Percentiles rank a stretch among this genome's conserved stretches.
These are phyloP conservation scores for Andrena fulva DNA, from an alignment of 2,888 invertebrate genomes.

Conservation along the genomic window DNA sequence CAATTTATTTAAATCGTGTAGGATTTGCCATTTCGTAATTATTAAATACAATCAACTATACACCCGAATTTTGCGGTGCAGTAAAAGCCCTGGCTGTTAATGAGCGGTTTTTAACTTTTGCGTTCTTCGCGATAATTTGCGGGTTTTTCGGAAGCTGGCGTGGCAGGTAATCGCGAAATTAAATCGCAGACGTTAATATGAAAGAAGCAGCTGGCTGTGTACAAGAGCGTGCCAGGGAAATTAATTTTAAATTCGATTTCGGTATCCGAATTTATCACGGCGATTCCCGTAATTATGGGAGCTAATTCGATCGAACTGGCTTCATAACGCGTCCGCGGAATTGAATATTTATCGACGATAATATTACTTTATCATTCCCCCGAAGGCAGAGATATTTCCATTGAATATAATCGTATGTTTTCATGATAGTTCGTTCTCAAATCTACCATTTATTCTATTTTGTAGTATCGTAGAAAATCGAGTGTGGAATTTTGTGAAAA, in stretches of 20 bases:
- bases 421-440: background rate
- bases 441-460: too few relatives aligned
- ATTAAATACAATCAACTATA: background rate
- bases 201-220: conserved; percentile 33
- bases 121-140: background rate
- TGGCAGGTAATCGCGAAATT: conserved; percentile 15
- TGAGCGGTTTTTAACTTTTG: background rate
- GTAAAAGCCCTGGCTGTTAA: conserved; percentile 8
- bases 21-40: background rate
- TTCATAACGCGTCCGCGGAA: conserved; percentile 17
- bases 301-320: conserved; percentile 34
- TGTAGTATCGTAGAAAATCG: too few relatives aligned
- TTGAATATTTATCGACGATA: conserved; percentile 12
- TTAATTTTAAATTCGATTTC: conserved; percentile 50
- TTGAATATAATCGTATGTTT: background rate
- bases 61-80: background rate
- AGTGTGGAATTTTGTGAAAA: background rate
- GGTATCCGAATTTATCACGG: conserved; percentile 31
- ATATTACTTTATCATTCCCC: conserved; percentile 2
- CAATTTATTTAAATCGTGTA: conserved; percentile 3
- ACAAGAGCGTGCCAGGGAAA: conserved; percentile 32
- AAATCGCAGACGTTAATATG: conserved; percentile 42
- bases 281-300: conserved; percentile 31
- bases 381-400: background rate
- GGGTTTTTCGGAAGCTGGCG: background rate